These are phyloP conservation scores for Pomatorhinus ruficollis DNA, from an alignment of 2,113 vertebrate species.

Conservation along the genomic window DNA sequence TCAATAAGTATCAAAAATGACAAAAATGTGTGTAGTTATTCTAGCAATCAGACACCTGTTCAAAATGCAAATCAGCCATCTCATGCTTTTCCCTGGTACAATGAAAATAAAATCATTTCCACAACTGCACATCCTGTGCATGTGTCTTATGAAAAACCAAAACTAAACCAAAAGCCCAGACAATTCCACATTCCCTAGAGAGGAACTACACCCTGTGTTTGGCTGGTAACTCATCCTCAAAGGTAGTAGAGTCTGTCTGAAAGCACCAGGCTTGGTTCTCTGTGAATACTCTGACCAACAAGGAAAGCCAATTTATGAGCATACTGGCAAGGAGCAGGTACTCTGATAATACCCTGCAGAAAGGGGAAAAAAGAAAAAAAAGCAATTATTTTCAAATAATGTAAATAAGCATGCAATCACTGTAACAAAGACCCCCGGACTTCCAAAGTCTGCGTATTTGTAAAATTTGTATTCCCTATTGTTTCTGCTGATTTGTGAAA, in stretches of 20 bases:
- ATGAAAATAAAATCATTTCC: neutral
- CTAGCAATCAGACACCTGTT: neutral
- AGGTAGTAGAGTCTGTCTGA: conserved; percentile 91
- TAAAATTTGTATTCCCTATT: neutral
- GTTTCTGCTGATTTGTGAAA: neutral
- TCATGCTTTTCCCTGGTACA: neutral
- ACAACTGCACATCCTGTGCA: neutral
- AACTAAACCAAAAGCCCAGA: neutral
- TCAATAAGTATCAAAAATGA: neutral
- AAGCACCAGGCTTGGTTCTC: conserved; percentile 79
- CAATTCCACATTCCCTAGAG: neutral
- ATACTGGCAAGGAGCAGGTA: conserved; percentile 95
- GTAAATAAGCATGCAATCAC: neutral
- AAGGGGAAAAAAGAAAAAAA: neutral
- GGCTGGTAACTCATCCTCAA: conserved; percentile 45
- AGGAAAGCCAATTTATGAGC: conserved; percentile 96
- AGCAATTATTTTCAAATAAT: neutral
- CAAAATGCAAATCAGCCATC: neutral
- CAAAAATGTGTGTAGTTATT: neutral
- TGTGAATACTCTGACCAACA: conserved; percentile 92
- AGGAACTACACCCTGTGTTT: neutral
- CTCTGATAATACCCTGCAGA: conserved; percentile 86
- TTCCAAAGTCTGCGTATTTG: neutral
- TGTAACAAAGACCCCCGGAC: neutral
- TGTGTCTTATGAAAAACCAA: fast-evolving